Percentiles rank a stretch among this genome's conserved stretches.
These are phyloP conservation scores for Spialia ferax DNA, from an alignment of 2,888 invertebrate species.

Conservation along the genomic window DNA sequence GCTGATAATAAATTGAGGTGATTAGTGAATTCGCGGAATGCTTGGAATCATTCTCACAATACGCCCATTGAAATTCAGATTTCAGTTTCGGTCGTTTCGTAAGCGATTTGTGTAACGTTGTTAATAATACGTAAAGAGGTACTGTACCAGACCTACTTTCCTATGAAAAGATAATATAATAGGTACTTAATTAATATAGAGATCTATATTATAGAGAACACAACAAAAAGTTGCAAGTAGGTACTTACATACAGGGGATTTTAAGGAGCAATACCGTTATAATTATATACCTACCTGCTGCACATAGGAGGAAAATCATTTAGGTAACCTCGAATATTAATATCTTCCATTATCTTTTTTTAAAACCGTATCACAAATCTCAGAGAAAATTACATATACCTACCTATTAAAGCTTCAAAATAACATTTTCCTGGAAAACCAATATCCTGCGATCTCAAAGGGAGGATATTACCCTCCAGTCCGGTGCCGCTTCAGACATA, in stretches of 20 bases:
- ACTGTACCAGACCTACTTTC: too few relatives aligned
- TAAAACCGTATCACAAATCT: neutral
- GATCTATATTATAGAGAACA: too few relatives aligned
- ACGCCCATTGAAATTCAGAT: neutral
- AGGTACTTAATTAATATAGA: too few relatives aligned
- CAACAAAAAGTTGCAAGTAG: too few relatives aligned
- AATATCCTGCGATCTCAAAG: slow-evolving; percentile 35
- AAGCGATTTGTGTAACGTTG: too few relatives aligned
- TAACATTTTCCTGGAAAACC: slow-evolving; percentile 1
- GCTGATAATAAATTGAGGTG: neutral
- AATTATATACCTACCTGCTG: too few relatives aligned
- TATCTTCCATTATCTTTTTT: neutral
- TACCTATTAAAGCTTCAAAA: neutral
- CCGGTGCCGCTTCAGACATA: slow-evolving; percentile 56
- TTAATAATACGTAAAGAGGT: too few relatives aligned
- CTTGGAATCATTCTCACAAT: neutral
- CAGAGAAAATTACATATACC: slow-evolving; percentile 13
- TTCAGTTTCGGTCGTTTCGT: neutral
- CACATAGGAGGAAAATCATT: too few relatives aligned
- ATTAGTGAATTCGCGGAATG: neutral
- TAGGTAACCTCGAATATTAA: too few relatives aligned
- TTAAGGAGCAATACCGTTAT: too few relatives aligned
- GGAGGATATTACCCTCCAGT: slow-evolving; percentile 60
- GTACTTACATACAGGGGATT: too few relatives aligned
- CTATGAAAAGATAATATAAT: too few relatives aligned